Conservation (phyloP, 2,888 invertebrate genomes). For the Drosophila greeni region DNA sequence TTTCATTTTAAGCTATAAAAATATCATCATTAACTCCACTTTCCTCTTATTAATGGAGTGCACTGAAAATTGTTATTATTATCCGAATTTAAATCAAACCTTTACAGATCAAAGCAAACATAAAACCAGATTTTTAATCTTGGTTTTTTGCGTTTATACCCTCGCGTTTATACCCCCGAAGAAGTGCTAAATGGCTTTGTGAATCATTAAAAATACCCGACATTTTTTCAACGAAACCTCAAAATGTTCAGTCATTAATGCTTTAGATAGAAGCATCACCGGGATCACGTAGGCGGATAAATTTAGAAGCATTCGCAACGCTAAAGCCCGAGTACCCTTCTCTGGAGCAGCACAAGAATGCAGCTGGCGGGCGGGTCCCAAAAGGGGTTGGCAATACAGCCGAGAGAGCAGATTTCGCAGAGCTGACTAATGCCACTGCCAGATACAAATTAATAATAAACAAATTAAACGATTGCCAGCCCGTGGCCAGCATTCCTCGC, state of each 20-base stretch:
- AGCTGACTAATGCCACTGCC: conserved; percentile 52
- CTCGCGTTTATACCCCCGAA: conserved; percentile 11
- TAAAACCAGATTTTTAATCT: not conserved
- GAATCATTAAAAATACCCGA: conserved; percentile 20
- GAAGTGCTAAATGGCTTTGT: conserved; percentile 4
- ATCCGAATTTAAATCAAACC: not conserved
- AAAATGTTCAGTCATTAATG: conserved; percentile 10
- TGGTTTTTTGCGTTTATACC: not conserved
- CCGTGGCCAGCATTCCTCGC: conserved; percentile 58
- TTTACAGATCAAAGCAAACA: conserved; percentile 1
- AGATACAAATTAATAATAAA: conserved; percentile 62
- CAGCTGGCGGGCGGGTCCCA: conserved; percentile 5
- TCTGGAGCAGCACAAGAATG: conserved; percentile 13
- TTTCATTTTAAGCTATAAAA: not conserved
- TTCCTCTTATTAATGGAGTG: not conserved
- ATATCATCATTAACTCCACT: not conserved
- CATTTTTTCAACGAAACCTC: conserved; percentile 18
- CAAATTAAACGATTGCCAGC: conserved; percentile 55
- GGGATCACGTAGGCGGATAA: conserved; percentile 20
- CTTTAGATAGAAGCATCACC: conserved; percentile 4
- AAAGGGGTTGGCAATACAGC: conserved; percentile 26
- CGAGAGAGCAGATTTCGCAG: conserved; percentile 5
- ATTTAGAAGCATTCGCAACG: conserved; percentile 16
- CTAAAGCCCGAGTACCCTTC: conserved; percentile 10
- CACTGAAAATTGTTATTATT: not conserved